Evolutionary conservation across 2,888 invertebrate species (phyloP), one percentile per base, ranked within the genome.

Genomic region (Merodon equestris): DNA sequence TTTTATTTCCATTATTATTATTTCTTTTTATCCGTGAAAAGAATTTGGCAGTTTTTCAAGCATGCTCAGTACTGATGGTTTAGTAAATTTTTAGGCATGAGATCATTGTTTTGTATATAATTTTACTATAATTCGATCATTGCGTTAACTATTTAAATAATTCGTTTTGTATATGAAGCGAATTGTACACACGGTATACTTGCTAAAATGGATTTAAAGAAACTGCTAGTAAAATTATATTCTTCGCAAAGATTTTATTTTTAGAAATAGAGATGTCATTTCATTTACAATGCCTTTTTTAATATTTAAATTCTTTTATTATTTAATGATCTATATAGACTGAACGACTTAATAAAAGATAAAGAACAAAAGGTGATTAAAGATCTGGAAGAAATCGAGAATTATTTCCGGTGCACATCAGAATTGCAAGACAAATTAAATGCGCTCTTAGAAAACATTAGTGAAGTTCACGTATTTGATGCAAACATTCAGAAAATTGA

Each of bases 321-420:
- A 13, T 56, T 9, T 13, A n/a, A 13, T 10, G 13, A 27, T 7
- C 2, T 27, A 27, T 40, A 3, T 91, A 96, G 96, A 92, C 94
- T 96, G 91, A 92, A 93, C 91, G 92, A 93, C 88, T 92, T 92
- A 86, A 91, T 96, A 86, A 92, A 92, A 90, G 93, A 93, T 87
- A 94, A 94, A 90, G 92, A 93, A 87, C 91, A 91, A 83, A 94
- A 94, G 89, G 92, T 93, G 86, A 92, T 91, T 89, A 92, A 92
- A 86, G 94, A 95, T 88, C 91, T 95, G 86, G 91, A 93, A 85
- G 92, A 93, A 89, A 93, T 97, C 88, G 93, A 94, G 86, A 91
- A 91, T 86, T 91, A 93, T 86, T 93, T 95, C 88, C 91, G 91
- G 85, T 92, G 91, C 85, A 93, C 95, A 85, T 92, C 93, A 82